A percentile compares a stretch with the other conserved stretches of the same genome.
Evolutionary conservation across 2,797 vertebrate species (phyloP).

Genomic region (Pampus argenteus): DNA sequence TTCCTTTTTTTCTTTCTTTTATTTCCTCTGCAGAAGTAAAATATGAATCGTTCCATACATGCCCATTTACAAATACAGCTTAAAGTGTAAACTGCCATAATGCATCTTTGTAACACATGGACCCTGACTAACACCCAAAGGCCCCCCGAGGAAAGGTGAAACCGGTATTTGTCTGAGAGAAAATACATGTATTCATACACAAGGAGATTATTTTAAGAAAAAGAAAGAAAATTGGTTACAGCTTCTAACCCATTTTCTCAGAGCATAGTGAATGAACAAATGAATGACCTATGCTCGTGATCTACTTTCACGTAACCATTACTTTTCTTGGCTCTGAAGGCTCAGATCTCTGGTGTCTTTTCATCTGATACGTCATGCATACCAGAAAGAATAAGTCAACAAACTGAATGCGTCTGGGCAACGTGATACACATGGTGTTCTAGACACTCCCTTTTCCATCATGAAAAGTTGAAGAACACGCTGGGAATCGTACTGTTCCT

Average conservation of each 20-base stretch:
- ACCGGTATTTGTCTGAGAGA: slow-evolving; percentile 4
- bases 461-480: too few species aligned
- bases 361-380: slow-evolving; percentile 32
- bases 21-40: background rate
- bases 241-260: background rate
- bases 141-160: slow-evolving; percentile 6
- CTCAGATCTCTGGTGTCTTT: slow-evolving; percentile 14
- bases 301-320: slow-evolving; percentile 14
- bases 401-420: slow-evolving; percentile 11
- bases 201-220: background rate
- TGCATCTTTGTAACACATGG: background rate
- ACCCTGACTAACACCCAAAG: background rate
- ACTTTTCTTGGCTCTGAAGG: background rate
- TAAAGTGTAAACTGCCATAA: background rate
- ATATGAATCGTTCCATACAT: background rate
- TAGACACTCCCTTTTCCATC: too few species aligned
- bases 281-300: background rate
- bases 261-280: background rate
- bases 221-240: too few species aligned
- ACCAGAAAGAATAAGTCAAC: slow-evolving; percentile 47
- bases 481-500: too few species aligned
- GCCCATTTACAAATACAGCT: slow-evolving; percentile 4
- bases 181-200: background rate
- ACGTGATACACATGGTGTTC: background rate
- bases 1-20: slow-evolving; percentile 12